Evolutionary conservation across 2,113 vertebrate species (phyloP).

Genomic region (Peromyscus polionotus): DNA sequence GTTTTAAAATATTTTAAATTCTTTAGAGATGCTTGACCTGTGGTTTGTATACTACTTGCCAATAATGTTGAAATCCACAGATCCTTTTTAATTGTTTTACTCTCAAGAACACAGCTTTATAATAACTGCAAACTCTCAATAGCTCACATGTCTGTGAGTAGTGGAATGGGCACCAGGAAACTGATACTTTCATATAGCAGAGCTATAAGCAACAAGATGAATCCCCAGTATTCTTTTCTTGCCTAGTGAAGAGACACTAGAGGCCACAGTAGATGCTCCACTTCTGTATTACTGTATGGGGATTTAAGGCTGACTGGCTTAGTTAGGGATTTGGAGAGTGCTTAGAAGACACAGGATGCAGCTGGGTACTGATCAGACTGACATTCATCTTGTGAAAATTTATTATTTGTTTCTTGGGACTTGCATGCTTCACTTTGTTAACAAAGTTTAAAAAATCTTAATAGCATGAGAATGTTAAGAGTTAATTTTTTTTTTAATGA

Average conservation of each 20-base stretch:
- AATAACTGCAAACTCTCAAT: slow-evolving; percentile 9
- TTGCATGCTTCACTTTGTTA: slow-evolving; percentile 31
- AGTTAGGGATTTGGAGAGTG: not conserved
- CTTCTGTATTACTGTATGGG: not conserved
- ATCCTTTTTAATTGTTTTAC: slow-evolving; percentile 10
- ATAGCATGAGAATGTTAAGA: slow-evolving; percentile 58
- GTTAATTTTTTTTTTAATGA: slow-evolving; percentile 76
- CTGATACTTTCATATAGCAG: not conserved
- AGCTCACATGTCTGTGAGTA: not conserved
- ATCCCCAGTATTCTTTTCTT: not conserved
- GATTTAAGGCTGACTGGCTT: not conserved
- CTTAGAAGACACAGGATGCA: not conserved
- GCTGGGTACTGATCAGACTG: not conserved
- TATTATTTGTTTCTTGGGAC: slow-evolving; percentile 2
- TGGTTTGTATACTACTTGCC: not conserved
- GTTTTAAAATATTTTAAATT: not conserved
- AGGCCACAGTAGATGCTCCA: not conserved
- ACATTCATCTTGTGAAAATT: slow-evolving; percentile 53
- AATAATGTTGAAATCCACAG: not conserved
- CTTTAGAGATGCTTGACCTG: not conserved
- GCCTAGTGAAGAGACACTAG: slow-evolving; percentile 37
- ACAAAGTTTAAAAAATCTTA: slow-evolving; percentile 37
- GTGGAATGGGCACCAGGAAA: slow-evolving; percentile 41
- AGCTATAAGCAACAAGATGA: slow-evolving; percentile 37
- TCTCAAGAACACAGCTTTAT: slow-evolving; percentile 16